Percentiles rank a stretch among this genome's conserved stretches.
Conservation (phyloP, 1,140 invertebrate species). For the Apolygus lucorum region DNA sequence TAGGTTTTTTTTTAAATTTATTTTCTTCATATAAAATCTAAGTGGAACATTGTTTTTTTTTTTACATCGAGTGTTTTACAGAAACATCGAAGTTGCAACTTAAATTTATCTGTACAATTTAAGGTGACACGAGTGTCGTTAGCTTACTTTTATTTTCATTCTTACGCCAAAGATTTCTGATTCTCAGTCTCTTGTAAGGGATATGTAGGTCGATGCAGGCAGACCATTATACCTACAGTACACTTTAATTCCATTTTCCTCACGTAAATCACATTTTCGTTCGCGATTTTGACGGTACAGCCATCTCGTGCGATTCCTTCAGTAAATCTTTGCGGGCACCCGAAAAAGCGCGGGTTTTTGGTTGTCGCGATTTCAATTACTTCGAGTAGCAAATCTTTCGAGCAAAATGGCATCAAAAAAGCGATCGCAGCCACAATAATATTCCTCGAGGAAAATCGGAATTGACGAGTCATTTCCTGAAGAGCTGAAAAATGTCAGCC, state of each 20-base stretch:
- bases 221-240: background rate
- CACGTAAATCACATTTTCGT: background rate
- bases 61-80: background rate
- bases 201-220: slow-evolving; percentile 3
- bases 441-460: background rate
- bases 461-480: background rate
- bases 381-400: background rate
- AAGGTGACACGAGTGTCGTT: background rate
- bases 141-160: background rate
- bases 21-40: slow-evolving; percentile 4
- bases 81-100: background rate
- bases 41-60: background rate
- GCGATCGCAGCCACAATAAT: background rate
- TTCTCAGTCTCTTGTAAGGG: slow-evolving; percentile 3
- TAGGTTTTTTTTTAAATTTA: too few relatives aligned
- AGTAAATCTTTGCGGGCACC: background rate
- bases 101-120: background rate
- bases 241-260: too few relatives aligned
- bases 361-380: background rate
- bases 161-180: too few relatives aligned
- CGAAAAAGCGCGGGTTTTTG: background rate
- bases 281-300: background rate
- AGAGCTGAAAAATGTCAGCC: background rate
- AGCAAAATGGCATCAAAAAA: background rate
- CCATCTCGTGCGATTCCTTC: background rate